phyloP scores from a whole-genome alignment of 37 sponge, comb jelly and placozoan genomes.

The Ephydatia muelleri region DNA sequence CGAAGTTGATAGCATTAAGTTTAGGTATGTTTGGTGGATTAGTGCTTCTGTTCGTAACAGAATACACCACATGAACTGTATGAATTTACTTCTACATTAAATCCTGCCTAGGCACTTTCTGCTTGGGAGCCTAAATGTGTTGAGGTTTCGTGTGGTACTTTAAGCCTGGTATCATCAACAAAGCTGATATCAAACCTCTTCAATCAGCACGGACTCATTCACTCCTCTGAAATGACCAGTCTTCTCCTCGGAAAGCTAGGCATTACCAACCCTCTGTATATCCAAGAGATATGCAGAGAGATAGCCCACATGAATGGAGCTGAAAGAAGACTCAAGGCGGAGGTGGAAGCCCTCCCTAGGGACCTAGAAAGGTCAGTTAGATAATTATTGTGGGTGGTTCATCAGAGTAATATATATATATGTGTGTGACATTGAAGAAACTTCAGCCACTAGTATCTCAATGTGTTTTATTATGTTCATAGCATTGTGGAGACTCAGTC shows the following conservation, averaged over 20 bases:
- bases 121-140: conserved; percentile 11
- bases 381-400: background rate
- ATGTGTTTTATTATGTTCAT: no score
- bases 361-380: conserved; percentile 11
- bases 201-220: background rate
- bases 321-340: background rate
- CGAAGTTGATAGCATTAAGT: background rate
- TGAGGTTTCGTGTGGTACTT: conserved; percentile 20
- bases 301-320: background rate
- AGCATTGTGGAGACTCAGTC: no score
- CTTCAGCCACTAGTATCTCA: no score
- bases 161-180: conserved; percentile 2
- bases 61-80: no score
- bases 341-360: conserved; percentile 14
- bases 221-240: background rate
- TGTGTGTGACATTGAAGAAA: no score
- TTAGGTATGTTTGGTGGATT: no score
- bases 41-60: no score
- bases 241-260: conserved; percentile 30
- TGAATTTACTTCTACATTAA: background rate
- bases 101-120: conserved; percentile 3
- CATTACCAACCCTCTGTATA: conserved; percentile 29
- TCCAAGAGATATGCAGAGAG: conserved; percentile 17
- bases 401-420: no score
- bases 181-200: conserved; percentile 9